Base-by-base conservation (phyloP, 2,888 invertebrate genomes). In the Adelphocoris suturalis region DNA sequence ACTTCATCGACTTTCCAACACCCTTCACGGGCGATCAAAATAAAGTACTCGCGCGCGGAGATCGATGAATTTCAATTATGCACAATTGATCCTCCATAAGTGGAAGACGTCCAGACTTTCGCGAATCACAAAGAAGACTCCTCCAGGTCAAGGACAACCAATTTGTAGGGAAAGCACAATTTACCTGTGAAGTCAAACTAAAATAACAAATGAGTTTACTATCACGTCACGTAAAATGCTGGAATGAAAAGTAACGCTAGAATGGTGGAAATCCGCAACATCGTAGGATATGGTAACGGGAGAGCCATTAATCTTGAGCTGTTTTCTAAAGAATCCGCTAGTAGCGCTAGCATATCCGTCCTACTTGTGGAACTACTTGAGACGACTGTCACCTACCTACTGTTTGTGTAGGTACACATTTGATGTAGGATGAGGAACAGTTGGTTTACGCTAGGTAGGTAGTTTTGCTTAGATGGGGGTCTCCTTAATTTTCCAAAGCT, bases 1-100 rank as follows among this genome's bases (percentile, higher is more conserved):
- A 61, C 61, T 61, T 19, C 61, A 68, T 68, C 68, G 27, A 68
- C 68, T 19, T 68, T 68, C 9, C 68, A 68, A 68, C 68, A 68
- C 68, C 68, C 61, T 19, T 3, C 19, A 68, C 0, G 12, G 11
- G 11, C 23, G 12, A 13, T 68, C 68, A 23, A 68, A 68, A 5
- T 5, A n/a, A n/a, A n/a, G 16, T 5, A 16, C n/a, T 68, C 23
- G 11, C 68, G 23, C 11, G 68, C 4, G 19, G 68, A 57, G 57
- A n/a, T 57, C 7, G 52, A 61, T 19, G 61, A 13, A 19, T 23
- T 23, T 52, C 23, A 12, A 23, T 23, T 7, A 19, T 27, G 19
- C 68, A 68, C 23, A 27, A 23, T 68, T 23, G 5, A 11, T 23
- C 68, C n/a, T 68, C 68, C 19, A 68, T 68, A 23, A 68, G 0